Evolutionary conservation across 2,113 vertebrate species (phyloP).

Genomic region (Silurus glanis): DNA sequence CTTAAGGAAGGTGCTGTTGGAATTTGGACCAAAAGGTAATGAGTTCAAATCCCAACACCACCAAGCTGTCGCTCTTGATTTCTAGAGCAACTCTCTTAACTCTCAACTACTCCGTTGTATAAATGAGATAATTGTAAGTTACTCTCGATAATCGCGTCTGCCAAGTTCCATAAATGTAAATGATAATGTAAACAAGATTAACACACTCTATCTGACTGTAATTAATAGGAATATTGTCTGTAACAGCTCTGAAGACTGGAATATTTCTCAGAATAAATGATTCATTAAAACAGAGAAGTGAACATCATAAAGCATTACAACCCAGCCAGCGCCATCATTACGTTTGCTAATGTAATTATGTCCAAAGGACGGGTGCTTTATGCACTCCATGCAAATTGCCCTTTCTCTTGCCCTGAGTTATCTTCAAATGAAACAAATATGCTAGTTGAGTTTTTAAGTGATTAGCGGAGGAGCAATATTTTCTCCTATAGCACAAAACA

Average conservation of each 20-base stretch:
- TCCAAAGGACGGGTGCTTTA: conserved; percentile 58
- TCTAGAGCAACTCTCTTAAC: too few relatives aligned
- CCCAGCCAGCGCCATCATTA: conserved; percentile 35
- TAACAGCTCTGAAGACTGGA: background rate
- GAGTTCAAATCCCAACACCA: too few relatives aligned
- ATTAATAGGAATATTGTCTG: conserved; percentile 1
- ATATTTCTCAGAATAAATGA: background rate
- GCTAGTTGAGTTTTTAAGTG: conserved; percentile 65
- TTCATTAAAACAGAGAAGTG: background rate
- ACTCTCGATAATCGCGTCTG: too few relatives aligned
- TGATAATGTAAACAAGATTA: background rate
- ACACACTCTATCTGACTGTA: background rate
- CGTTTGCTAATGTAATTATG: conserved; percentile 56
- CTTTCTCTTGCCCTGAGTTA: conserved; percentile 64
- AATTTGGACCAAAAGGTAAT: too few relatives aligned
- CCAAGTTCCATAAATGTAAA: too few relatives aligned
- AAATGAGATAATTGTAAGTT: too few relatives aligned
- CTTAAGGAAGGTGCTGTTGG: too few relatives aligned
- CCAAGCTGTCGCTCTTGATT: too few relatives aligned
- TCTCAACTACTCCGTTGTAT: too few relatives aligned
- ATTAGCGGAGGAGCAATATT: conserved; percentile 68
- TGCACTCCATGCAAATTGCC: conserved; percentile 63
- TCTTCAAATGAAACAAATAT: conserved; percentile 67
- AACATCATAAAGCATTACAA: conserved; percentile 22
- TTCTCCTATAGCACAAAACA: conserved; percentile 56